Evolutionary conservation across 2,888 invertebrate genomes (phyloP), one percentile per base, ranked within the genome.

Genomic region (Cosmia trapezina): DNA sequence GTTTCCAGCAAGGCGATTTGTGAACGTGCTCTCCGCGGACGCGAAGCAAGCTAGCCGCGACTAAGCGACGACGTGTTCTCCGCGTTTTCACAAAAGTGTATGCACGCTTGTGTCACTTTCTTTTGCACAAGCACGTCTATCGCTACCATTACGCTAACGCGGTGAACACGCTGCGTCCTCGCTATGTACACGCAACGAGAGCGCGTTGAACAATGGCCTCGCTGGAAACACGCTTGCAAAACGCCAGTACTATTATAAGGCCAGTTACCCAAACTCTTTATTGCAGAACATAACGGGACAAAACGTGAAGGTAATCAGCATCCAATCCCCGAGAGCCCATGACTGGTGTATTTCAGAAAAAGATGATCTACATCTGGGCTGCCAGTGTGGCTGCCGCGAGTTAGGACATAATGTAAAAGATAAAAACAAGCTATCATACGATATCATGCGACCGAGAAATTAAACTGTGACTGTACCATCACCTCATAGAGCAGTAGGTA

Each of bases 211-310:
- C 2, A 12, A 28, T 62, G 4, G 19, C 19, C 45, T 45, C 45
- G 7, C 1, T 43, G 41, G 9, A 17, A 60, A 41, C n/a, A 22
- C 60, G 43, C 43, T 61, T 4, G 1, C 22, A 28, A 43, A 45
- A 17, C 22, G 17, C 9, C n/a, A 43, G 8, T 47, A n/a, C n/a
- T n/a, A 12, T 47, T 19, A 63, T 8, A n/a, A 53, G 9, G 9
- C 12, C 14, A 33, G 17, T 33, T 9, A 63, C 4, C 19, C 8
- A 49, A 11, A 11, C 12, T 51, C 22, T 63, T 64, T 1, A 22
- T 91, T 93, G 65, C 93, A 95, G 95, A 94, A 94, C 71, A 86
- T 91, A 9, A 94, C 91, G 6, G 94, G 94, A 1, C 95, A 95
- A 69, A 90, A 94, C 63, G 88, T 94, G 33, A 94, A 93, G 81